Evolutionary conservation across 2,797 vertebrate genomes (phyloP).

Genomic region (Heterohyrax brucei): DNA sequence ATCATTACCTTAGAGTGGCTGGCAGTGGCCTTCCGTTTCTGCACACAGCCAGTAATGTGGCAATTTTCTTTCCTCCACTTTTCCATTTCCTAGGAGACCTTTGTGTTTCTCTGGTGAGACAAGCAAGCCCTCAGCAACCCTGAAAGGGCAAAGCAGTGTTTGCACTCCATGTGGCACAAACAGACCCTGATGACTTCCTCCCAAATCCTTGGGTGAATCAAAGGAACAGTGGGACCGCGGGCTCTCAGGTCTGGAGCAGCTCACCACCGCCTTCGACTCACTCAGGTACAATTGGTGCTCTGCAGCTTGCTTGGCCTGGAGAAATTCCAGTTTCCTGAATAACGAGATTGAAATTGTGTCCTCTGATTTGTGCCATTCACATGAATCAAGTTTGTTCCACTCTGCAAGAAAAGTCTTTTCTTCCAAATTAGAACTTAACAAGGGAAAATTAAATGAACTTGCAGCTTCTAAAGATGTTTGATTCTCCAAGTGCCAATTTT

Average conservation of each 20-base stretch:
- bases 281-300: no score
- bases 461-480: not conserved
- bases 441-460: slow-evolving; percentile 30
- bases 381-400: slow-evolving; percentile 27
- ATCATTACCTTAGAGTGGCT: not conserved
- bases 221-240: not conserved
- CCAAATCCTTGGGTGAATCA: not conserved
- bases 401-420: slow-evolving; percentile 40
- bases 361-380: slow-evolving; percentile 11
- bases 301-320: not conserved
- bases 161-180: not conserved
- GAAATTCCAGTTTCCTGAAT: slow-evolving; percentile 14
- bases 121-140: not conserved
- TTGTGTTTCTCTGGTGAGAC: not conserved
- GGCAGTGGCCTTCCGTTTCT: not conserved
- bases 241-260: no score
- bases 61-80: not conserved
- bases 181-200: not conserved
- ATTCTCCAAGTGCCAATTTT: slow-evolving; percentile 29
- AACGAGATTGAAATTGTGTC: not conserved
- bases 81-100: not conserved
- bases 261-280: not conserved
- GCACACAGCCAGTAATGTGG: not conserved
- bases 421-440: slow-evolving; percentile 43
- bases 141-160: not conserved